Base-by-base conservation (phyloP, 2,888 invertebrate species). In the Hybos culiciformis region DNA sequence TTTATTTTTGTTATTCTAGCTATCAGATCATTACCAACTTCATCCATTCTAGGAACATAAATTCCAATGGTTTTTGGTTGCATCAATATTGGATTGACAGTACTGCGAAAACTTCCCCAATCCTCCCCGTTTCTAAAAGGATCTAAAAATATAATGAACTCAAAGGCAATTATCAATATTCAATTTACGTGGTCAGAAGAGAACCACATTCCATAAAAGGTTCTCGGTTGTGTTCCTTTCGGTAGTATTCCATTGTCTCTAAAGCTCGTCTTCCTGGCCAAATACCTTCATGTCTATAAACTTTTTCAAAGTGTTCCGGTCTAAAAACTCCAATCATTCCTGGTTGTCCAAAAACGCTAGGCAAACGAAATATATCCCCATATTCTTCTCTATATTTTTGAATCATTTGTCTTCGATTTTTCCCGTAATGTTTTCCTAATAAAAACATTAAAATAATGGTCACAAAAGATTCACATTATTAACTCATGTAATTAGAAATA, bases 31-130 rank as follows among this genome's bases (percentile, higher is more conserved):
- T 18, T n/a, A 19, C 20, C 36, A 23, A 75, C 71, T 45, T 67
- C 63, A 43, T 70, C 67, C 42, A 76, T 61, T 9, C 62, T 66
- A 3, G 68, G 63, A 4, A 70, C 54, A 48, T 75, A 76, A 2
- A 70, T 56, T 54, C 70, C 71, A 2, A 72, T 66, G 46, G 71
- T 60, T 49, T 75, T 73, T 0, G 79, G 77, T 53, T 77, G 72
- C 59, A 83, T 61, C 58, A 81, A 65, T 21, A 75, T 69, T 42
- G 75, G 76, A 55, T 80, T 78, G 0, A 78, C 76, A 48, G 72
- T 74, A 2, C 72, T 70, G n/a, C 80, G 68, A 43, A 79, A 70
- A 36, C 74, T 67, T 19, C 75, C 71, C 83, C 83, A 83, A 49
- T 74, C 68, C 11, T 73, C 68, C 1, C 78, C 81, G 60, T 78